Percentiles rank a stretch among this genome's conserved stretches.
phyloP scores from a whole-genome alignment of 2,888 invertebrate species.

The Hypomecis punctinalis region DNA sequence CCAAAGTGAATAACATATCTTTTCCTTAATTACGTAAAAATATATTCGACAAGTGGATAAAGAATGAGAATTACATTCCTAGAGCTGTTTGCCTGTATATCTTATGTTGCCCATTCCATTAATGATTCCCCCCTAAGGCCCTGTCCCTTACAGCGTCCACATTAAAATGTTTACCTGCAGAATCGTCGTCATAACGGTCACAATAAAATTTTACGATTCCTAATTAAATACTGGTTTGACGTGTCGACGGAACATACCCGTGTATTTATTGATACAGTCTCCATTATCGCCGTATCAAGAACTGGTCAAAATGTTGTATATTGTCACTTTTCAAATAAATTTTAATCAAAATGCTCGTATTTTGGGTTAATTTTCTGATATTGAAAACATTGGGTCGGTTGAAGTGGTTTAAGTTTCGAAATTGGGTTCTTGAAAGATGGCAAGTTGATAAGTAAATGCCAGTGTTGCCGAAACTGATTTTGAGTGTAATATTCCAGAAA shows the following conservation, averaged over 20 bases:
- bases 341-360: neutral
- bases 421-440: neutral
- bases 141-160: slow-evolving; percentile 18
- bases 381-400: slow-evolving; percentile 1
- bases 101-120: no score
- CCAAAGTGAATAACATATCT: no score
- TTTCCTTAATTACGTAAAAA: no score
- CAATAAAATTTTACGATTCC: slow-evolving; percentile 37
- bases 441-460: neutral
- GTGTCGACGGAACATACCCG: slow-evolving; percentile 22
- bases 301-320: slow-evolving; percentile 12
- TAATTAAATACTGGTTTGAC: slow-evolving; percentile 51
- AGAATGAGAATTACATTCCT: no score
- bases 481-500: neutral
- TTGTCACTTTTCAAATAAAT: slow-evolving; percentile 15
- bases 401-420: neutral
- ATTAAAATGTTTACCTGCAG: slow-evolving; percentile 30
- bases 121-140: neutral
- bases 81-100: no score
- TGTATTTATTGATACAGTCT: slow-evolving; percentile 14
- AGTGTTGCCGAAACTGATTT: neutral
- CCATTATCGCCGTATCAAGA: slow-evolving; percentile 2
- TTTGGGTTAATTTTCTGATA: slow-evolving; percentile 6
- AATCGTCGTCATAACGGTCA: slow-evolving; percentile 32
- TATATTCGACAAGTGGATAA: no score